Conservation (phyloP, 1,140 invertebrate species). For the Musca domestica region DNA sequence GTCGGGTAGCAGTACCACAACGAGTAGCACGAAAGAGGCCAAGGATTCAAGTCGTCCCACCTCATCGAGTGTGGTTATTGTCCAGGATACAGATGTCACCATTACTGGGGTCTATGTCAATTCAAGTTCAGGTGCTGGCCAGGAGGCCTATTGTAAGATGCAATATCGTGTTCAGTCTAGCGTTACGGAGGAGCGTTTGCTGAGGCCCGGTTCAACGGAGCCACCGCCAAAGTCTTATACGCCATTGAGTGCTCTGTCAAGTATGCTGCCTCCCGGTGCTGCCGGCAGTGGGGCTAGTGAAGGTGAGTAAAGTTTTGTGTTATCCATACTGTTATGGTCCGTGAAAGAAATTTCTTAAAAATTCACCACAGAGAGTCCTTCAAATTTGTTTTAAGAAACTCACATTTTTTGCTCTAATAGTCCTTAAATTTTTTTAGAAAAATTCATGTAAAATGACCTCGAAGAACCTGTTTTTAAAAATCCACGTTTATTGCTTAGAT, state of each 20-base stretch:
- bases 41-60: conserved; percentile 50
- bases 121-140: conserved; percentile 70
- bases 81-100: conserved; percentile 82
- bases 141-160: conserved; percentile 80
- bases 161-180: conserved; percentile 65
- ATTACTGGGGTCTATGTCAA: conserved; percentile 80
- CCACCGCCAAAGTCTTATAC: conserved; percentile 77
- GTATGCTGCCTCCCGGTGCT: conserved; percentile 78
- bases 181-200: conserved; percentile 51
- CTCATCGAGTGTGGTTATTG: conserved; percentile 64
- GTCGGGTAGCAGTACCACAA: conserved; percentile 33
- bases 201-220: conserved; percentile 74
- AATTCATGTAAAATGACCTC: no score
- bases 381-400: not conserved
- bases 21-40: conserved; percentile 35
- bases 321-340: no score
- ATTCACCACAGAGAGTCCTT: not conserved
- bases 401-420: not conserved
- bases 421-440: not conserved
- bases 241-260: conserved; percentile 78
- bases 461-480: not conserved
- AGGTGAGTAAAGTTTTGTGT: conserved; percentile 43
- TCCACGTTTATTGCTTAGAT: no score
- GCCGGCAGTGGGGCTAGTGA: conserved; percentile 33
- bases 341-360: not conserved